These are phyloP conservation scores for Macroglossus sobrinus DNA, from an alignment of 2,113 vertebrate genomes.

Conservation along the genomic window DNA sequence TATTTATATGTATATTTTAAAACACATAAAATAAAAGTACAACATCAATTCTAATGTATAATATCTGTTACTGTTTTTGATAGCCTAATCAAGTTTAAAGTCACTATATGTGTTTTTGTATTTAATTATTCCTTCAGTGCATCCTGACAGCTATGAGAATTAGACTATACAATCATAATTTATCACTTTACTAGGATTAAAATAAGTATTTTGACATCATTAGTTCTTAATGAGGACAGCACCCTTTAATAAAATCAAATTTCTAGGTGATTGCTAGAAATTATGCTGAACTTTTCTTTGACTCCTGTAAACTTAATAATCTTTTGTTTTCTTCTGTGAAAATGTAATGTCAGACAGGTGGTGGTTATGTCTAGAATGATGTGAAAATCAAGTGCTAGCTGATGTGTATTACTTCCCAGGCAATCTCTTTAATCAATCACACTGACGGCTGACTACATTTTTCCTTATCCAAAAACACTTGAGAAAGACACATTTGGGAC, in stretches of 20 bases:
- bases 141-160: neutral
- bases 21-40: neutral
- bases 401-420: neutral
- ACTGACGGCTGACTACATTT: neutral
- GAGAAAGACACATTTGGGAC: neutral
- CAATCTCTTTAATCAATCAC: neutral
- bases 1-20: neutral
- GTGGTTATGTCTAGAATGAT: neutral
- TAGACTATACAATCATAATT: neutral
- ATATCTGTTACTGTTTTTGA: neutral
- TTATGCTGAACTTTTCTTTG: neutral
- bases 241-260: constrained; percentile 9
- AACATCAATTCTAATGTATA: neutral
- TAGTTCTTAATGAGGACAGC: neutral
- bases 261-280: neutral
- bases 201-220: constrained; percentile 40
- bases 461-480: neutral
- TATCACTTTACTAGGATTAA: neutral
- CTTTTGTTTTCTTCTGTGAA: neutral
- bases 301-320: neutral
- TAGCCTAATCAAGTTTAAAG: neutral
- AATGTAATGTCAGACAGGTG: neutral
- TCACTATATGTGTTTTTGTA: neutral
- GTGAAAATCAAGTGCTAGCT: neutral
- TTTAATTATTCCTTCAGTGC: neutral